phyloP scores from a whole-genome alignment of 1,140 invertebrate genomes.

The Brachionus rubens region DNA sequence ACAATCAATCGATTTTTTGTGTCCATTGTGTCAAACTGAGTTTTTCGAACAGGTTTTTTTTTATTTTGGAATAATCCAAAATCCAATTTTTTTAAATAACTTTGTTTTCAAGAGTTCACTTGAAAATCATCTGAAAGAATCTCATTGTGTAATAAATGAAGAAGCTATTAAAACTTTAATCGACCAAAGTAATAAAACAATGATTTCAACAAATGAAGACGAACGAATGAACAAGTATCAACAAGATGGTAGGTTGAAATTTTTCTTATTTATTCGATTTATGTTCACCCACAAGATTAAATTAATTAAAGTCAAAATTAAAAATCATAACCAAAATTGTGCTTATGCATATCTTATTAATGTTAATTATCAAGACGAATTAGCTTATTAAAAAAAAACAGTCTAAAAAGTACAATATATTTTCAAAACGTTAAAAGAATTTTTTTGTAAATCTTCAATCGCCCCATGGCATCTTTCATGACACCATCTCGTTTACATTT shows the following conservation, averaged over 20 bases:
- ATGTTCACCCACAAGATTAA: too few relatives aligned
- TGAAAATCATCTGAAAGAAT: conserved; percentile 27
- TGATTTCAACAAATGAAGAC: neutral
- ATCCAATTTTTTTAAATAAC: neutral
- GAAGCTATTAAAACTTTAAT: conserved; percentile 32
- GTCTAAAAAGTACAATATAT: too few relatives aligned
- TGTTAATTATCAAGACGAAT: too few relatives aligned
- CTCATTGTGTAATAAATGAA: conserved; percentile 34
- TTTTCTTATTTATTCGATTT: conserved; percentile 3
- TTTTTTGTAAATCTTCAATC: too few relatives aligned
- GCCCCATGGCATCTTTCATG: too few relatives aligned
- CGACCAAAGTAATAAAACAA: neutral
- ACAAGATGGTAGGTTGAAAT: conserved; percentile 1
- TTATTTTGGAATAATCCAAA: neutral
- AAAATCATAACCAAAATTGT: too few relatives aligned
- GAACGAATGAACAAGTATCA: neutral
- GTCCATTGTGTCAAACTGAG: conserved; percentile 1
- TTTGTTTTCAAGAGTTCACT: neutral
- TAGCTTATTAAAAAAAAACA: too few relatives aligned
- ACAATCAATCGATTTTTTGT: neutral
- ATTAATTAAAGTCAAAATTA: too few relatives aligned
- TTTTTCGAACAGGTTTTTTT: neutral
- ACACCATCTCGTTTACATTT: too few relatives aligned
- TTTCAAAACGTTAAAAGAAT: too few relatives aligned
- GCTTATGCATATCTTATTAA: too few relatives aligned